These are phyloP conservation scores for Ctenomys sociabilis DNA, from an alignment of 2,113 vertebrate species.

Conservation along the genomic window DNA sequence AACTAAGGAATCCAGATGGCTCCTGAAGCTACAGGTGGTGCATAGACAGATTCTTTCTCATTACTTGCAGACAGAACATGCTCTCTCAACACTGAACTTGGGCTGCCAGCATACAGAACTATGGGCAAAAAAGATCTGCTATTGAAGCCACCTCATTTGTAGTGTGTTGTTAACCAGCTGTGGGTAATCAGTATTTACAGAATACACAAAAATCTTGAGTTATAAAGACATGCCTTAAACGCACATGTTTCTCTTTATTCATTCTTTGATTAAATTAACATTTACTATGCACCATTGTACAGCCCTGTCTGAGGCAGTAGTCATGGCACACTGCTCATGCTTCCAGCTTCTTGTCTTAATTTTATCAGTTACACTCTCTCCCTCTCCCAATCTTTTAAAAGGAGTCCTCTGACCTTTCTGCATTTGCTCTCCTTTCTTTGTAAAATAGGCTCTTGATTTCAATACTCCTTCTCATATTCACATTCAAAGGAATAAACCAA, in stretches of 20 bases:
- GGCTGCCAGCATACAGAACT: background rate
- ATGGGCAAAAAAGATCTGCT: background rate
- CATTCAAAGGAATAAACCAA: background rate
- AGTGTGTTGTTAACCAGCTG: background rate
- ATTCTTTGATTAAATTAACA: background rate
- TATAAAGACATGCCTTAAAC: background rate
- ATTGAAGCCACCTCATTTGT: background rate
- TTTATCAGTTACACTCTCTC: no score
- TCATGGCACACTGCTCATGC: no score
- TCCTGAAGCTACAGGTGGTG: background rate
- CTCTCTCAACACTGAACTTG: accelerated
- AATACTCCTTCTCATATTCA: background rate
- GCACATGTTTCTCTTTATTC: background rate
- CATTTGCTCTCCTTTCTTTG: background rate
- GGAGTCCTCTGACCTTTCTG: background rate
- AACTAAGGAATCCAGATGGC: no score
- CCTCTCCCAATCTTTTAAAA: background rate
- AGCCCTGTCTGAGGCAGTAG: background rate
- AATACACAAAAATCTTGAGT: background rate
- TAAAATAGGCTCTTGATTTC: background rate
- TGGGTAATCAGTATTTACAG: background rate
- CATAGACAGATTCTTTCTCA: background rate
- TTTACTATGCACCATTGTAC: no score
- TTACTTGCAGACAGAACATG: background rate
- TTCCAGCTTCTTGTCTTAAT: background rate